Evolutionary conservation across 2,797 vertebrate species (phyloP), one percentile per base, ranked within the genome.

Genomic region (Spinus pinus): DNA sequence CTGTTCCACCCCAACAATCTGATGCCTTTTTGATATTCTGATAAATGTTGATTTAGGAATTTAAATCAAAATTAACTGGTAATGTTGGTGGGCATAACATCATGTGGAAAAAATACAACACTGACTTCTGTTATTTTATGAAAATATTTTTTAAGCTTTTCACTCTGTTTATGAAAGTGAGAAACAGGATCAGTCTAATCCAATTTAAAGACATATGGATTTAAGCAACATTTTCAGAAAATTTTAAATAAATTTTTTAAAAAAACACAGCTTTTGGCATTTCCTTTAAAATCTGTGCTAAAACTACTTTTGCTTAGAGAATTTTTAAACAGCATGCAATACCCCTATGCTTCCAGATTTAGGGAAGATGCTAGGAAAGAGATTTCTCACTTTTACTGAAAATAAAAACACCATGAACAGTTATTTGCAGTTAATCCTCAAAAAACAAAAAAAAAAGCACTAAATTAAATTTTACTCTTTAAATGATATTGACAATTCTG

Each of bases 391-490:
- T 90, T 74, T 60, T 49, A 37, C 53, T 64, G 51, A 50, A 88
- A 62, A 27, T 54, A 78, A 87, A 84, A 92, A 51, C 15, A 4
- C 18, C 35, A 25, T 23, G 28, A 78, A 51, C 46, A 64, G 22
- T 74, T 86, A 47, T 79, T 88, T 93, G 33, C n/a, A 77, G 60
- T 57, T 95, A 93, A 94, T 90, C 82, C 61, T 72, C 2, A 1
- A 82, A 93, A 96, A 89, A 15, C 30, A n/a, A n/a, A 73, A 83
- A 85, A 91, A 92, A 3, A 60, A 78, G 12, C 85, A 93, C 88
- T 96, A 95, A 96, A 92, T 95, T 86, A 96, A 91, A 84, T 88
- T 93, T 95, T 93, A 79, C 20, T 88, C 64, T 92, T 96, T 96
- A 96, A 95, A 90, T 86, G 19, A 86, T 96, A 96, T 96, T 93